phyloP scores from a whole-genome alignment of 2,888 invertebrate species.

The Caenorhabditis angaria region DNA sequence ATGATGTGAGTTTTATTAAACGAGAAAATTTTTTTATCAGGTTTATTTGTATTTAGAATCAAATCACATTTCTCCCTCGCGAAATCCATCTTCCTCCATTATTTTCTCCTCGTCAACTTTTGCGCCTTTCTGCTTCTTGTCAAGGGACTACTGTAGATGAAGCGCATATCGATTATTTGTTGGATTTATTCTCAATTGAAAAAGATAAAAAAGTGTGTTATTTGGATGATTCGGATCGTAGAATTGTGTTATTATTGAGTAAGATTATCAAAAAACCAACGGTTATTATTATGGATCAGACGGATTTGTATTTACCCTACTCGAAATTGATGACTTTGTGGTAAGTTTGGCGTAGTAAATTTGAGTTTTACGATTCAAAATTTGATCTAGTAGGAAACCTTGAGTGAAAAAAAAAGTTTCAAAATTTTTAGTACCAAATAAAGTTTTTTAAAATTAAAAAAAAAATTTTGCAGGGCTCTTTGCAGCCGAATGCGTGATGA shows the following conservation, averaged over 20 bases:
- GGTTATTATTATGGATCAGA: slow-evolving; percentile 29
- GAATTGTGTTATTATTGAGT: slow-evolving; percentile 18
- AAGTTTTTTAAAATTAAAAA: no score
- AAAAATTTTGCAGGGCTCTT: slow-evolving; percentile 9
- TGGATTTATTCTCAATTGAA: slow-evolving; percentile 19
- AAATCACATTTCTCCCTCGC: slow-evolving; percentile 23
- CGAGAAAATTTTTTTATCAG: not conserved
- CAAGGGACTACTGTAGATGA: slow-evolving; percentile 17
- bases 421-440: no score
- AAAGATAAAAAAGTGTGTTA: not conserved
- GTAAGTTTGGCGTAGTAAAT: not conserved
- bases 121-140: slow-evolving; percentile 18
- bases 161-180: slow-evolving; percentile 22
- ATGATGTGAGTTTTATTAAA: slow-evolving; percentile 11
- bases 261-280: slow-evolving; percentile 22
- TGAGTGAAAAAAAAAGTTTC: no score
- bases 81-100: slow-evolving; percentile 22
- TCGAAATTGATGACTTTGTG: slow-evolving; percentile 37
- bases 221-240: slow-evolving; percentile 21
- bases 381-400: no score
- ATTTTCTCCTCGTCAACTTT: slow-evolving; percentile 23
- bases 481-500: slow-evolving; percentile 18
- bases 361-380: not conserved
- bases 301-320: slow-evolving; percentile 27
- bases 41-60: slow-evolving; percentile 11